These are phyloP conservation scores for Tychaedon coryphoeus DNA, from an alignment of 2,113 vertebrate species.

Conservation along the genomic window DNA sequence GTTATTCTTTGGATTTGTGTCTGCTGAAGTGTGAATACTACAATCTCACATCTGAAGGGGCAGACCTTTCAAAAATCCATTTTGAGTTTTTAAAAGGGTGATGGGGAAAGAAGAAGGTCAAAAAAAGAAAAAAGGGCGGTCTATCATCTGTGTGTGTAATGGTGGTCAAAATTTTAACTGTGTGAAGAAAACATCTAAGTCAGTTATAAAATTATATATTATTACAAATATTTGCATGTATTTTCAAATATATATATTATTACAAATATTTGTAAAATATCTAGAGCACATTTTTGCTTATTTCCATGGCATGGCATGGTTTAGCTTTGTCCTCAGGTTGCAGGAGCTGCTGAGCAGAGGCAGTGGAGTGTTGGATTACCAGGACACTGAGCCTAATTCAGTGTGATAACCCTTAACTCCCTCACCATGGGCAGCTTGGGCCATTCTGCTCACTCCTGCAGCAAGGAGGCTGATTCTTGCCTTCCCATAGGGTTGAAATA, in stretches of 20 bases:
- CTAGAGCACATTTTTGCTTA: background rate
- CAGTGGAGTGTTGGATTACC: background rate
- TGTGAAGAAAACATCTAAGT: background rate
- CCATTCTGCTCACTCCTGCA: background rate
- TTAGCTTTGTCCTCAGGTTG: background rate
- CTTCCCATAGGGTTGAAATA: background rate
- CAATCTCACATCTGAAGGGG: background rate
- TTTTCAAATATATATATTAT: too few species aligned
- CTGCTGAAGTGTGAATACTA: background rate
- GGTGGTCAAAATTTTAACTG: background rate
- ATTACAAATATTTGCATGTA: background rate
- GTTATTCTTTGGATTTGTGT: background rate
- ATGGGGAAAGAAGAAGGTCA: background rate
- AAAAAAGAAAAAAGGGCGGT: background rate
- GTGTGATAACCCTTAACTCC: background rate
- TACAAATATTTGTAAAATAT: background rate
- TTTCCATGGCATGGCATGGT: background rate
- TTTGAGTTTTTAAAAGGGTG: background rate
- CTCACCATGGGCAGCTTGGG: background rate
- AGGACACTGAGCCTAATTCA: background rate
- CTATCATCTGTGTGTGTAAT: background rate
- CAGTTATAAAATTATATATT: background rate
- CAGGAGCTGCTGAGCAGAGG: background rate
- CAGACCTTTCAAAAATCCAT: background rate
- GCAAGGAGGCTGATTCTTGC: background rate